These are phyloP conservation scores for Zosterops borbonicus DNA, from an alignment of 2,113 vertebrate species.

Conservation along the genomic window DNA sequence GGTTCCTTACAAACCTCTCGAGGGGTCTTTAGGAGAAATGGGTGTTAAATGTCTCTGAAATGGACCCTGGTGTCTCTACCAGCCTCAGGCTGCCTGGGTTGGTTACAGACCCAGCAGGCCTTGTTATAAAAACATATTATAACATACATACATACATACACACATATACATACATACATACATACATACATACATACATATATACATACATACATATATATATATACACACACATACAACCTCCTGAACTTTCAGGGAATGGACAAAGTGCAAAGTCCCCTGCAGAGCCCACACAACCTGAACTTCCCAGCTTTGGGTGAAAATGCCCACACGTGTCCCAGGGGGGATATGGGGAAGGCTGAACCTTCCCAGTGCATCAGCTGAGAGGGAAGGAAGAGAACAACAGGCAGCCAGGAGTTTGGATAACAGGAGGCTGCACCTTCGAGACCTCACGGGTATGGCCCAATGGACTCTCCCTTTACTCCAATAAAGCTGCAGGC, in stretches of 20 bases:
- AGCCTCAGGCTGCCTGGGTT: rapidly evolving
- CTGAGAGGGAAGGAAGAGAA: too few species aligned
- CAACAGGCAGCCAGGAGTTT: rapidly evolving
- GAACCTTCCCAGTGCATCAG: rapidly evolving
- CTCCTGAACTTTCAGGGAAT: rapidly evolving
- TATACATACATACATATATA: too few species aligned
- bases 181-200: too few species aligned
- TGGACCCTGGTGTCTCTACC: background rate
- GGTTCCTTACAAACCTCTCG: rapidly evolving
- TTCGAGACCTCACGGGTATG: rapidly evolving
- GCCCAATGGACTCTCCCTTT: too few species aligned
- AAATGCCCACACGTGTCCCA: background rate
- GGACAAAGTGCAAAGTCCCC: background rate
- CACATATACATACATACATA: too few species aligned
- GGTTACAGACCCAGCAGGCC: background rate
- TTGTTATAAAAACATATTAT: too few species aligned
- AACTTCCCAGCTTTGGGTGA: rapidly evolving
- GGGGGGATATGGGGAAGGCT: rapidly evolving
- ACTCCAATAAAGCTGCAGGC: rapidly evolving
- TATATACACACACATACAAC: too few species aligned
- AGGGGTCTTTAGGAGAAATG: background rate
- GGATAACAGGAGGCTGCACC: background rate
- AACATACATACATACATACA: too few species aligned
- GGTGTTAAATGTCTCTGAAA: too few species aligned
- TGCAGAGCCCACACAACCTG: background rate